Base-by-base conservation (phyloP, 2,113 vertebrate species). In the Elephas maximus region DNA sequence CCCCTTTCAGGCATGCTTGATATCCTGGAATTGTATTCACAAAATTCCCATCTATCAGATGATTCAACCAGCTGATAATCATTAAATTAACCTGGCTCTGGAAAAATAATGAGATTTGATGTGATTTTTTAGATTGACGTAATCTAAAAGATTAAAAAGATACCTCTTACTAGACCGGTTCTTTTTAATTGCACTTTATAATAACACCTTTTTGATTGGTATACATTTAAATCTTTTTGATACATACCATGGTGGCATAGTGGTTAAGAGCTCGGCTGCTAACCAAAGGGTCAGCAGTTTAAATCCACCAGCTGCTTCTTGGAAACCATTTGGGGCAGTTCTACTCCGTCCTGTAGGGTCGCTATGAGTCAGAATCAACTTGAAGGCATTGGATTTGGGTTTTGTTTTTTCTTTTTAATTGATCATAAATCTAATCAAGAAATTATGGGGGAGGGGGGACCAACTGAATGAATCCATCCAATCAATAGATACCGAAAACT, bases 101-200 rank as follows among this genome's bases (percentile, higher is more conserved):
- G 45, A 91, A 63, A 91, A 88, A 94, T 21, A 62, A 78, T 65
- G 23, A 78, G 74, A 63, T n/a, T 86, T 60, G 74, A 71, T 71
- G 88, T 84, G 37, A 57, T 79, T 95, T 93, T 62, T 93, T 79
- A 74, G 78, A 65, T 21, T 78, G 44, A 91, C 79, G 82, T 92
- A 88, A 57, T 48, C 30, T 45, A 6, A 41, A 69, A 65, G 5
- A 91, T 78, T 57, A 41, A 65, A 18, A 92, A 91, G 0, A 87
- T 69, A 82, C 23, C 67, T 45, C 28, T 89, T 62, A 48, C 20
- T n/a, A 93, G 84, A 12, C 10, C 18, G 15, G 26, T 81, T 93
- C 92, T 89, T 24, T 97, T 57, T 65, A 91, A 62, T 26, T 37
- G 26, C 6, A 90, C 23, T 44, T 88, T 37, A 67, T 41, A 92